Conservation (phyloP, 2,113 vertebrate genomes). For the Actinemys pallida region DNA sequence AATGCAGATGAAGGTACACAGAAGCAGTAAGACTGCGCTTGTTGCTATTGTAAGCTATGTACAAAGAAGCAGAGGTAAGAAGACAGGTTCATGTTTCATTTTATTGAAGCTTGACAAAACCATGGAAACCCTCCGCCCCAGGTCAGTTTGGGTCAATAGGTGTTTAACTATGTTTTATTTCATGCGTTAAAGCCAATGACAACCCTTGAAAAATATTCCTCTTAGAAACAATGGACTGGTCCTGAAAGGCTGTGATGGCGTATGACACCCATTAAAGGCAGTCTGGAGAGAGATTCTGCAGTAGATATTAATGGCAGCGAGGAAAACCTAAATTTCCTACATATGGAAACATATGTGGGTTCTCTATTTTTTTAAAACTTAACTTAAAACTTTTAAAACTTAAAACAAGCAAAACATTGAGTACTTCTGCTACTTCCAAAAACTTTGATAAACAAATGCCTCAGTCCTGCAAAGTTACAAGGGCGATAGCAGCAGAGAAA, state of each 20-base stretch:
- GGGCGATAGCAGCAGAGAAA: neutral
- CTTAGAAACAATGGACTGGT: neutral
- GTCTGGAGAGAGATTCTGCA: neutral
- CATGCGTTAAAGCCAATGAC: neutral
- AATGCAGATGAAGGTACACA: neutral
- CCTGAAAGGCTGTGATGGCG: neutral
- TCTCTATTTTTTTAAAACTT: neutral
- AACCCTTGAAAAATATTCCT: slow-evolving; percentile 14
- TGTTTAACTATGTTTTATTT: neutral
- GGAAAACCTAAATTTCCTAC: neutral
- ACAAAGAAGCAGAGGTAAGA: neutral
- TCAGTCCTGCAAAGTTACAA: neutral
- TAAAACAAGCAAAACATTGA: neutral
- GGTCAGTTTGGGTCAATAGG: neutral
- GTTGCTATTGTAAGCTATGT: neutral
- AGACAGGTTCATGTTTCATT: neutral
- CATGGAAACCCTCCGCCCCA: neutral
- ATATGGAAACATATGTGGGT: neutral
- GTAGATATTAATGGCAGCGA: neutral
- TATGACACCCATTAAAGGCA: neutral
- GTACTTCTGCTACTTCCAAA: neutral
- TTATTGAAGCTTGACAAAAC: neutral
- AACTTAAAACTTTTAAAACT: neutral
- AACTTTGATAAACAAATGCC: neutral
- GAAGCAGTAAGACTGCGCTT: neutral